Evolutionary conservation across 2,797 vertebrate genomes (phyloP), one percentile per base, ranked within the genome.

Genomic region (Periparus ater): DNA sequence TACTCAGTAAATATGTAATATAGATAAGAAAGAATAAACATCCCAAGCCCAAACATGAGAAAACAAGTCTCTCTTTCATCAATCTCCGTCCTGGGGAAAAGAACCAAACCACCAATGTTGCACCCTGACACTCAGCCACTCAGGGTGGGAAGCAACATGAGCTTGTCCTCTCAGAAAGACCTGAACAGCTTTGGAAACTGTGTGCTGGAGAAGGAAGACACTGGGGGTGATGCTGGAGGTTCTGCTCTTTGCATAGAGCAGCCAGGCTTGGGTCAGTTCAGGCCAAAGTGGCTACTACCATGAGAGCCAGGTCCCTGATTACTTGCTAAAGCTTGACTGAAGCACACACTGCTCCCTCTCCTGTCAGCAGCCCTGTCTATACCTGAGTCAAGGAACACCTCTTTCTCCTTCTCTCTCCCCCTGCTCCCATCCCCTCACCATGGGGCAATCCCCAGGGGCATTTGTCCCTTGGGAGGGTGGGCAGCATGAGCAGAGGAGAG

Each of bases 381-480:
- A 53, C 32, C 9, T 22, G 14, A 54, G 17, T 29, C 6, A 25
- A 11, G 45, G 18, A 71, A 9, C 26, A 32, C 2, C 23, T 65
- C 55, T 27, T 83, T 61, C 30, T 88, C 44, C 40, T 87, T 44
- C 54, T 60, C 17, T 54, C 15, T 76, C 27, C 61, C 80, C 19
- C 38, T 50, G 5, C 30, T 44, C 66, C 68, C 54, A 42, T 48
- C 3, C 18, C 20, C 26, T 22, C 0, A 1, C 30, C 22, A 38
- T 1, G 13, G 12, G 20, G 2, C n/a, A 90, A 19, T n/a, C 9
- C 44, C 40, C 21, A 21, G 0, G 0, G 34, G 6, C 25, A 62
- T 54, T 36, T 51, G 13, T 21, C 19, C 34, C 36, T 44, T 32
- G 26, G 27, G 60, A 71, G 66, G 30, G 27, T 2, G 2, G 40